A percentile compares a stretch with the other conserved stretches of the same genome.
phyloP scores from a whole-genome alignment of 2,113 vertebrate species.

The Hystrix cristata region DNA sequence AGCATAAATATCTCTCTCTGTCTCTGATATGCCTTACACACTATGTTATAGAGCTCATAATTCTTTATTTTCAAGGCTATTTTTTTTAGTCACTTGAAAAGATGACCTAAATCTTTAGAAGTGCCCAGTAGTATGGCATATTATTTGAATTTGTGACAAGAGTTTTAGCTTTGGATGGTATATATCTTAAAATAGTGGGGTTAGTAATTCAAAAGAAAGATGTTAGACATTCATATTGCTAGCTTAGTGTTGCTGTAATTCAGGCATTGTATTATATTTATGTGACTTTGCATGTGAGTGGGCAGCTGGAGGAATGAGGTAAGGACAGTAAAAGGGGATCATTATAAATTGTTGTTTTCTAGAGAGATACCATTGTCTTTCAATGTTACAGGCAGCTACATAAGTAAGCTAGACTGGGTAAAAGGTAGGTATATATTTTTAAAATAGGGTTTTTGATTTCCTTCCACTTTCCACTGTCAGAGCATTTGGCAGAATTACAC shows the following conservation, averaged over 20 bases:
- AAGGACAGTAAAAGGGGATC: background rate
- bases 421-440: background rate
- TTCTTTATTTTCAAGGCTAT: slow-evolving; percentile 72
- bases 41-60: slow-evolving; percentile 10
- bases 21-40: background rate
- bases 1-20: background rate
- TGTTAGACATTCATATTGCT: slow-evolving; percentile 69
- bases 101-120: slow-evolving; percentile 71
- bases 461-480: background rate
- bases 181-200: slow-evolving; percentile 71
- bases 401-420: background rate
- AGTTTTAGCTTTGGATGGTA: slow-evolving; percentile 52
- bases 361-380: background rate
- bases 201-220: slow-evolving; percentile 69
- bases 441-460: background rate
- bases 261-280: slow-evolving; percentile 47
- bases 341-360: background rate
- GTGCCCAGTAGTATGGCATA: slow-evolving; percentile 64
- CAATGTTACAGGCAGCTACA: background rate
- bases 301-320: background rate
- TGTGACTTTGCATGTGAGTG: background rate
- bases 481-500: background rate
- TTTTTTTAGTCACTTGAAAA: slow-evolving; percentile 70
- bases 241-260: slow-evolving; percentile 49
- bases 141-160: slow-evolving; percentile 69